Evolutionary conservation across 2,888 invertebrate genomes (phyloP).

Genomic region (Ormyrus labotus): DNA sequence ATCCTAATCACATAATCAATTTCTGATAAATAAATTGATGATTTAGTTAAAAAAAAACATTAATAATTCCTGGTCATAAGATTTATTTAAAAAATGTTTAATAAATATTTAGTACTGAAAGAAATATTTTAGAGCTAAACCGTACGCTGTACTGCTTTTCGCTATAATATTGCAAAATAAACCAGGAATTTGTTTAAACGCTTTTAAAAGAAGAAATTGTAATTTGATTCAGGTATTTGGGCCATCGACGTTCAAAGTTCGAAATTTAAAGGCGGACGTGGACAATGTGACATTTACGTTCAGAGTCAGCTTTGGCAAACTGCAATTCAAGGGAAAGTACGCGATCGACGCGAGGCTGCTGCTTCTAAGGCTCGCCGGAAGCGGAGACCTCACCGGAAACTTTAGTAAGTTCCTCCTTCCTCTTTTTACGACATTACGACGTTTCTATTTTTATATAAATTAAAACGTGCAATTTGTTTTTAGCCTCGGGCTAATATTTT

Average conservation of each 20-base stretch:
- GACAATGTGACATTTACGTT: conserved; percentile 81
- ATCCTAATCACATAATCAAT: not conserved
- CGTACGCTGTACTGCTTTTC: too few species aligned
- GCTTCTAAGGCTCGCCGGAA: conserved; percentile 80
- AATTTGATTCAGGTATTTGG: conserved; percentile 66
- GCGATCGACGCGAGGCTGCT: conserved; percentile 83
- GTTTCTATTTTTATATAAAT: too few species aligned
- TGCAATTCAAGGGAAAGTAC: conserved; percentile 82
- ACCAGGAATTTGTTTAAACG: too few species aligned
- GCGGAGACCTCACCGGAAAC: conserved; percentile 82
- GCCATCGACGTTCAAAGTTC: conserved; percentile 69
- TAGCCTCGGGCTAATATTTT: too few species aligned
- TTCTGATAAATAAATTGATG: too few species aligned
- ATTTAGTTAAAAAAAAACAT: too few species aligned
- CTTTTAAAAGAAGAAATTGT: too few species aligned
- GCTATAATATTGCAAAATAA: too few species aligned
- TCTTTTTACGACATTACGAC: not conserved
- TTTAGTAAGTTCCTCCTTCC: conserved; percentile 78
- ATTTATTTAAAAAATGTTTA: too few species aligned
- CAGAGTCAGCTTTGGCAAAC: conserved; percentile 78
- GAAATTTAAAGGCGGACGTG: conserved; percentile 76
- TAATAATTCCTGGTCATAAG: too few species aligned
- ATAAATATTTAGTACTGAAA: not conserved
- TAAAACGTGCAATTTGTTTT: too few species aligned
- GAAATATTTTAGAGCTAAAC: too few species aligned